Evolutionary conservation across 2,888 invertebrate species (phyloP).

Genomic region (Carpatolechia fugitivella): DNA sequence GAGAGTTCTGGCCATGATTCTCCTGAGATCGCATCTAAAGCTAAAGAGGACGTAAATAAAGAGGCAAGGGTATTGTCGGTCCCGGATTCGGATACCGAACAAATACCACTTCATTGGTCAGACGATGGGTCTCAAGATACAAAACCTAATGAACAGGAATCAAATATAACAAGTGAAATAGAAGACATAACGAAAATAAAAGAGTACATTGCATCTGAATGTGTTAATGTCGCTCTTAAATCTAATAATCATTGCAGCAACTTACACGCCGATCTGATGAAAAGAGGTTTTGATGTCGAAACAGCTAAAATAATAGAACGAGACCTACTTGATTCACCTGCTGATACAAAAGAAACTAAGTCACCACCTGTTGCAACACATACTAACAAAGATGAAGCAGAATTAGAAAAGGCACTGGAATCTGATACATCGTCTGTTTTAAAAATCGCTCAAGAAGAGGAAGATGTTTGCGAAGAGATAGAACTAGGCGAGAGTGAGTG

Average conservation of each 20-base stretch:
- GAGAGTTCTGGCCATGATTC: conserved; percentile 50
- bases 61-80: conserved; percentile 12
- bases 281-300: conserved; percentile 66
- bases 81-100: conserved; percentile 58
- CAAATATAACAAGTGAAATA: conserved; percentile 36
- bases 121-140: conserved; percentile 64
- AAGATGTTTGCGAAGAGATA: conserved; percentile 49
- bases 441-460: conserved; percentile 40
- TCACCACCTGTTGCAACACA: conserved; percentile 14
- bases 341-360: conserved; percentile 13
- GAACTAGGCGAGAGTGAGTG: conserved; percentile 57
- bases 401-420: conserved; percentile 16
- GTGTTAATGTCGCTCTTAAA: conserved; percentile 19
- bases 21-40: conserved; percentile 33
- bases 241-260: conserved; percentile 30
- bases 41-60: not conserved
- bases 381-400: conserved; percentile 26
- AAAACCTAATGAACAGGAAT: conserved; percentile 34
- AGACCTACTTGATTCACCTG: conserved; percentile 59
- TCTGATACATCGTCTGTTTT: conserved; percentile 30
- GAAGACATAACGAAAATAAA: conserved; percentile 66
- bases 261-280: conserved; percentile 60
- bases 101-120: conserved; percentile 58
- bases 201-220: conserved; percentile 46
- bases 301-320: conserved; percentile 70